A percentile compares a stretch with the other conserved stretches of the same genome.
Conservation (phyloP, 2,797 vertebrate genomes). For the Sebastes wilsoni region DNA sequence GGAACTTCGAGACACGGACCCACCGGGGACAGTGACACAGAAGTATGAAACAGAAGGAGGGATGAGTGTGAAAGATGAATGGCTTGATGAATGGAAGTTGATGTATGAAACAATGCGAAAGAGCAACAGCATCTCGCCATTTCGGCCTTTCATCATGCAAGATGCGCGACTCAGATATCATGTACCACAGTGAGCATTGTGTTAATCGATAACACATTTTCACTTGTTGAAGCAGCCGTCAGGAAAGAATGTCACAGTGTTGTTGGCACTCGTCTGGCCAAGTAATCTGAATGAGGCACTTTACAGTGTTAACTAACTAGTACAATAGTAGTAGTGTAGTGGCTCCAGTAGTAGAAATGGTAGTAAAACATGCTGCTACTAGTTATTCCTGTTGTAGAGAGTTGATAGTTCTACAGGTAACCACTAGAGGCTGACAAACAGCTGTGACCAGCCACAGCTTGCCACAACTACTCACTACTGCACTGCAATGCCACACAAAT, state of each 20-base stretch:
- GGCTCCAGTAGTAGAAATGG: neutral
- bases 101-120: conserved; percentile 52
- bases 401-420: conserved; percentile 46
- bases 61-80: conserved; percentile 71
- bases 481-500: conserved; percentile 28
- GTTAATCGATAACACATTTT: conserved; percentile 48
- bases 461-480: neutral
- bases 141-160: conserved; percentile 29
- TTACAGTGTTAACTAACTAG: neutral
- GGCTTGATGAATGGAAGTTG: conserved; percentile 61
- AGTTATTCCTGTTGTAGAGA: neutral
- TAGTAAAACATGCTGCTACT: neutral
- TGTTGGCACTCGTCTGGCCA: neutral
- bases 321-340: neutral
- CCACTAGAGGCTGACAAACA: conserved; percentile 84
- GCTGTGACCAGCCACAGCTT: conserved; percentile 50
- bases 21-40: conserved; percentile 68
- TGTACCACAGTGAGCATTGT: neutral
- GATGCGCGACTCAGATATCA: conserved; percentile 27
- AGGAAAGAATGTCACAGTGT: conserved; percentile 5
- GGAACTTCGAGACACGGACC: conserved; percentile 72
- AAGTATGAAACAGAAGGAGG: conserved; percentile 75
- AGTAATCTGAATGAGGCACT: neutral
- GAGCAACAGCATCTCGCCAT: conserved; percentile 42
- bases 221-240: conserved; percentile 2